A percentile compares a stretch with the other conserved stretches of the same genome.
Conservation (phyloP, 2,888 invertebrate genomes). For the Tenthredo amoena region DNA sequence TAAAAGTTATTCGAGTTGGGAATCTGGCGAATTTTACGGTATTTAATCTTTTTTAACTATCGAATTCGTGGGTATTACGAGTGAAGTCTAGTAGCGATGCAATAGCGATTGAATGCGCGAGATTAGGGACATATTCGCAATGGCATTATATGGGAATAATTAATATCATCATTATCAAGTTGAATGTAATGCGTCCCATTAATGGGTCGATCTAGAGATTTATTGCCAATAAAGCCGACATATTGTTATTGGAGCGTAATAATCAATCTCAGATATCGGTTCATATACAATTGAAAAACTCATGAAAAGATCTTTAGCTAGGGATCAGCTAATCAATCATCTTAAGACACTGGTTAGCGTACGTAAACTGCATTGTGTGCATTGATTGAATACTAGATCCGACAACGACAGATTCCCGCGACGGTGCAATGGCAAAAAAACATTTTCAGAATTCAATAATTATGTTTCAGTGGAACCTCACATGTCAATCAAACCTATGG, state of each 20-base stretch:
- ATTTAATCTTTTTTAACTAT: neutral
- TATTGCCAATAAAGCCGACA: neutral
- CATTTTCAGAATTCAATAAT: conserved; percentile 19
- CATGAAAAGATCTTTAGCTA: neutral
- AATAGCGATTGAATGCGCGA: neutral
- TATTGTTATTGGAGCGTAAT: neutral
- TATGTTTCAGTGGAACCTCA: conserved; percentile 80
- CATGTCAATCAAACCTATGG: conserved; percentile 83
- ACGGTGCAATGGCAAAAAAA: conserved; percentile 47
- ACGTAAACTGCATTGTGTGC: neutral
- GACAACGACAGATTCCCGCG: neutral
- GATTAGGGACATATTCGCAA: neutral
- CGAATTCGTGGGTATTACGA: neutral
- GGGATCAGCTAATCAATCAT: neutral
- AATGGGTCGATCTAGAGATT: neutral
- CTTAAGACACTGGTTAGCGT: neutral
- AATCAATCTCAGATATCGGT: neutral
- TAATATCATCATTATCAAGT: neutral
- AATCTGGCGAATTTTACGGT: neutral
- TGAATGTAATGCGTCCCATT: neutral
- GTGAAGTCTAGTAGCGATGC: neutral
- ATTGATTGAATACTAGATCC: neutral
- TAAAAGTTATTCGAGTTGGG: neutral
- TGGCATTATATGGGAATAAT: neutral
- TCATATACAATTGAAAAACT: neutral